Conservation (phyloP, 2,888 invertebrate species). For the Rhagonycha lutea region DNA sequence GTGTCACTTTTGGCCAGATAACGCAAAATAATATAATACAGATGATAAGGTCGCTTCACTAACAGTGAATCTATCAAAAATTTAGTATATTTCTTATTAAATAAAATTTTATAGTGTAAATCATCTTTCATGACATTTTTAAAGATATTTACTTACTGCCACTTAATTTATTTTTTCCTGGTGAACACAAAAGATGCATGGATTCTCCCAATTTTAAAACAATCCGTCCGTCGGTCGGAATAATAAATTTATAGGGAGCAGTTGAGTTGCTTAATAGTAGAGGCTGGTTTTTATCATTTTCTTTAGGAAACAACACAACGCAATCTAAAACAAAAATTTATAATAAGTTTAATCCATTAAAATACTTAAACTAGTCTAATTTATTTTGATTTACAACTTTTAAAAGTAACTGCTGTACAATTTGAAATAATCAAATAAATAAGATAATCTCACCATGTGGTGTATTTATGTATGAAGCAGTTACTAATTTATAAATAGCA, state of each 20-base stretch:
- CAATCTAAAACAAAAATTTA: slow-evolving; percentile 15
- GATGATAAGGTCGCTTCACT: too few species aligned
- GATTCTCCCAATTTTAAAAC: slow-evolving; percentile 35
- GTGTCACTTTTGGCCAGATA: too few species aligned
- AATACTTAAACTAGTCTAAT: too few species aligned
- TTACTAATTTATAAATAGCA: neutral
- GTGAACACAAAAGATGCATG: slow-evolving; percentile 42
- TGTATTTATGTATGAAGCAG: neutral
- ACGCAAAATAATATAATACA: too few species aligned
- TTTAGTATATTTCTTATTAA: too few species aligned
- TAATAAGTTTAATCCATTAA: too few species aligned
- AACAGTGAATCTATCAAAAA: too few species aligned
- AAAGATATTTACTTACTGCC: slow-evolving; percentile 38
- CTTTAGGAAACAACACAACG: slow-evolving; percentile 11
- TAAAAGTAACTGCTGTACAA: neutral
- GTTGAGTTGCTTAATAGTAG: slow-evolving; percentile 38
- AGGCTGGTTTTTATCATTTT: slow-evolving; percentile 36
- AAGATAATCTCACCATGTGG: neutral
- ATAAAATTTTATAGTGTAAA: too few species aligned
- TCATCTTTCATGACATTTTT: too few species aligned
- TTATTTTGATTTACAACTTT: neutral
- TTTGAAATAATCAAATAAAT: neutral
- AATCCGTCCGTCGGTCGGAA: slow-evolving; percentile 40
- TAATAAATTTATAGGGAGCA: slow-evolving; percentile 33
- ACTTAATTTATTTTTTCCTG: slow-evolving; percentile 40